Evolutionary conservation across 2,888 invertebrate genomes (phyloP), one percentile per base, ranked within the genome.

Genomic region (Brachyopa scutellaris): DNA sequence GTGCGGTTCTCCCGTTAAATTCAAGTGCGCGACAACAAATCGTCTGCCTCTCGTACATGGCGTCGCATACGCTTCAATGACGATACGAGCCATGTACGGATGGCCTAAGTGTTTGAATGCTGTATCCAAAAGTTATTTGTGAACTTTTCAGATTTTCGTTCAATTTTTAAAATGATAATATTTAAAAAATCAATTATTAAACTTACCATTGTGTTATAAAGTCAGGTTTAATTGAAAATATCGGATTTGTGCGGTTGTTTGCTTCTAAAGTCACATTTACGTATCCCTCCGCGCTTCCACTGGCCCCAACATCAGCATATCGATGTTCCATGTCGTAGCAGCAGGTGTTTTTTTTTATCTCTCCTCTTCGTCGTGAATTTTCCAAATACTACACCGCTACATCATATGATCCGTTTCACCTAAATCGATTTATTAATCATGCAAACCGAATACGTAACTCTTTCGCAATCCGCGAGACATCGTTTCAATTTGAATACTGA

Each of bases 151-250:
- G n/a, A n/a, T n/a, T n/a, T n/a, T n/a, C n/a, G n/a, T n/a, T n/a
- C n/a, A n/a, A n/a, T n/a, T n/a, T n/a, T n/a, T n/a, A n/a, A n/a
- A n/a, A n/a, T n/a, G n/a, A n/a, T n/a, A n/a, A n/a, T n/a, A n/a
- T n/a, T n/a, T n/a, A n/a, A n/a, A n/a, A n/a, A n/a, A n/a, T n/a
- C n/a, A n/a, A n/a, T n/a, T n/a, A n/a, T n/a, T n/a, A n/a, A n/a
- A 91, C 94, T 93, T 88, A 95, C 95, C 95, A 95, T 91, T 95
- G 94, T 74, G 94, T 93, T 85, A 95, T 94, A 90, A 95, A 95
- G 87, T 93, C 94, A 55, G 94, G 94, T 86, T 94, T 94, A 85
- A 95, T 95, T 82, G 94, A 93, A 89, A 93, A 95, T 85, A 95
- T 94, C 59, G 95, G 93, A 73, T 95, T 94, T 72, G 94, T 92